Conservation (phyloP, 2,797 vertebrate genomes). For the Emys orbicularis region DNA sequence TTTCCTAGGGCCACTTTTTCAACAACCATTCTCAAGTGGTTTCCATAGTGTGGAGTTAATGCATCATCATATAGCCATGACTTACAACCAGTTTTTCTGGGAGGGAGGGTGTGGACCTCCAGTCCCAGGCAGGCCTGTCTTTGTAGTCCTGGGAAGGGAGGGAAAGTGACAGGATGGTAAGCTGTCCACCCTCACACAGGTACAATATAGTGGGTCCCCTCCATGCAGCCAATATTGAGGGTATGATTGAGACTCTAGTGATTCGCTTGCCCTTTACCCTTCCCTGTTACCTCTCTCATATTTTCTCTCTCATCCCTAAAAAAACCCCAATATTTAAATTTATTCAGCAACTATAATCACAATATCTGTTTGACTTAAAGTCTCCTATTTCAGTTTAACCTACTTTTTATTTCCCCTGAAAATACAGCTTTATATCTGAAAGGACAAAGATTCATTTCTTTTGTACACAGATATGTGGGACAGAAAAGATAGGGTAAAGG, state of each 20-base stretch:
- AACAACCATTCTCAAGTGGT: neutral
- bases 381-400: neutral
- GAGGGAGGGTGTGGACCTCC: neutral
- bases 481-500: neutral
- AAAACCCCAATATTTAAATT: neutral
- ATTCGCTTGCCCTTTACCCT: neutral
- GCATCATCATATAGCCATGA: neutral
- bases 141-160: neutral
- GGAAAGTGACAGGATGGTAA: neutral
- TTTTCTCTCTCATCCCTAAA: neutral
- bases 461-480: neutral
- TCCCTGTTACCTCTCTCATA: neutral
- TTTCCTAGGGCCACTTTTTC: neutral
- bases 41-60: neutral
- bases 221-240: neutral
- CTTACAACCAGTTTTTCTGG: neutral
- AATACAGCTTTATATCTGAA: neutral
- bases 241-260: neutral
- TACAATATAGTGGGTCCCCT: neutral
- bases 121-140: neutral
- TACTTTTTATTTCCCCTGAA: neutral
- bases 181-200: accelerated
- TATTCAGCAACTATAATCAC: neutral
- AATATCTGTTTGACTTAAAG: neutral
- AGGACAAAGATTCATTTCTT: neutral